Conservation (phyloP, 2,888 invertebrate genomes). For the Melangyna quadrimaculata region DNA sequence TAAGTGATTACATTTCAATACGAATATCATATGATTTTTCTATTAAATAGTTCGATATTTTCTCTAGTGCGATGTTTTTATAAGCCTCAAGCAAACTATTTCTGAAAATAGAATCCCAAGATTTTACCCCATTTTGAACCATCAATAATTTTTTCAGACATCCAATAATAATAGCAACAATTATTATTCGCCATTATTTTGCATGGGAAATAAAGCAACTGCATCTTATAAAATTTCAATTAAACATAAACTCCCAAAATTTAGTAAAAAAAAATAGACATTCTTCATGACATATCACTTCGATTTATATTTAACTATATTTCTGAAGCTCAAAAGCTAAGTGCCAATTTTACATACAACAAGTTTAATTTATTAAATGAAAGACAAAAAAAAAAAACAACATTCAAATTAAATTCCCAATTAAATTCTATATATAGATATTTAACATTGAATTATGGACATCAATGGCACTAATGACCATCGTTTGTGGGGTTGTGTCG, state of each 20-base stretch:
- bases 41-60: neutral
- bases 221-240: neutral
- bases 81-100: neutral
- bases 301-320: neutral
- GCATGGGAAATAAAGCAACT: conserved; percentile 16
- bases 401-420: conserved; percentile 43
- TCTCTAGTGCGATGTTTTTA: neutral
- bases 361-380: conserved; percentile 9
- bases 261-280: neutral
- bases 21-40: too few relatives aligned
- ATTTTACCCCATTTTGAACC: neutral
- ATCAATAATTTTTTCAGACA: neutral
- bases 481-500: conserved; percentile 87
- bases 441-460: conserved; percentile 87
- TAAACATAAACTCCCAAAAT: neutral
- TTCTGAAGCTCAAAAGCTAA: neutral
- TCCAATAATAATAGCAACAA: neutral
- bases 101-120: neutral
- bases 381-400: conserved; percentile 27
- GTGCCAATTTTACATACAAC: neutral
- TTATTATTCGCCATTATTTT: neutral
- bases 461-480: conserved; percentile 88
- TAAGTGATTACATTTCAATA: too few relatives aligned
- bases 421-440: conserved; percentile 81
- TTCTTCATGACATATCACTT: conserved; percentile 14